Conservation (phyloP, 2,888 invertebrate genomes). For the Campaea margaritaria region DNA sequence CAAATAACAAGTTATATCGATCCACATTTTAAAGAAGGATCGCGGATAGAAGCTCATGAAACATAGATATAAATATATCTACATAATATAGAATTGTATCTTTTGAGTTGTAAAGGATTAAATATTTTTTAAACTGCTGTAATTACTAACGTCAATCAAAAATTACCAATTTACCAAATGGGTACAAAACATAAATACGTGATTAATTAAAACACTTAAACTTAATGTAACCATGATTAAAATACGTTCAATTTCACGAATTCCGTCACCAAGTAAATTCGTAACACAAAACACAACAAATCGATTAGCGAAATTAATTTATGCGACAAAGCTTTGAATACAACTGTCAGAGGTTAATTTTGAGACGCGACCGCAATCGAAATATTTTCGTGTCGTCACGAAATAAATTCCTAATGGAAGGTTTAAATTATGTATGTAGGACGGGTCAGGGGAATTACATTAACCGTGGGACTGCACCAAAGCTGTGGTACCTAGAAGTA, state of each 20-base stretch:
- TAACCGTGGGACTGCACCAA: conserved; percentile 50
- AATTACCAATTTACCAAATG: no score
- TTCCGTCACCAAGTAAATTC: conserved; percentile 16
- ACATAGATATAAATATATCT: no score
- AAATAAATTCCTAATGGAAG: conserved; percentile 55
- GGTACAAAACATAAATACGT: no score
- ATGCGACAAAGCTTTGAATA: conserved; percentile 37
- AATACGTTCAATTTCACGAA: not conserved
- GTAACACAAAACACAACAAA: conserved; percentile 29
- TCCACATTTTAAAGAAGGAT: no score
- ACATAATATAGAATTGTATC: no score
- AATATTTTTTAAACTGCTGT: no score
- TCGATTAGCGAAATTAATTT: conserved; percentile 30
- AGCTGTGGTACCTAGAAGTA: conserved; percentile 11
- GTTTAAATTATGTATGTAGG: conserved; percentile 68
- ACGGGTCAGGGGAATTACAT: conserved; percentile 55
- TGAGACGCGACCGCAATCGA: conserved; percentile 47
- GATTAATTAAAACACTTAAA: no score
- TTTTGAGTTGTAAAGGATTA: no score
- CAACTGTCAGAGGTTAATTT: conserved; percentile 46
- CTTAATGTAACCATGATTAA: no score
- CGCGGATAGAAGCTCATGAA: no score
- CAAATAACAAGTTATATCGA: no score
- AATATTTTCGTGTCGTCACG: conserved; percentile 61
- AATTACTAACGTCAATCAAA: no score